These are phyloP conservation scores for Congeria kusceri DNA, from an alignment of 2,888 invertebrate genomes.

Conservation along the genomic window DNA sequence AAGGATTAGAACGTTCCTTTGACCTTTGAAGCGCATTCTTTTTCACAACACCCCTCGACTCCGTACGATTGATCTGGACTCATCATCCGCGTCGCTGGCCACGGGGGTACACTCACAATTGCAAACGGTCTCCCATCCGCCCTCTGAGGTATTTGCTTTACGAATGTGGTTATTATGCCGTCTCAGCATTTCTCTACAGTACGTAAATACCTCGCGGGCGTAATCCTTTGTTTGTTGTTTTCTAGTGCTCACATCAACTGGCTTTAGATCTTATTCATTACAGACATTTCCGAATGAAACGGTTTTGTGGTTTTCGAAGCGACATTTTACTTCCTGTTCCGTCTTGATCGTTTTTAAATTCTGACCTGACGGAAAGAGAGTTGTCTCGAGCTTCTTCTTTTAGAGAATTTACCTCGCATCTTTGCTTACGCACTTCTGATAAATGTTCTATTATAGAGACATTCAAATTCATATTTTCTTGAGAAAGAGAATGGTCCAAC, in stretches of 20 bases:
- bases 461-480: no score
- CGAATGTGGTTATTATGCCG: neutral
- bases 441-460: neutral
- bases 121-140: no score
- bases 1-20: neutral
- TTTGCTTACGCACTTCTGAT: conserved; percentile 3
- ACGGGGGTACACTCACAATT: no score
- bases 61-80: no score
- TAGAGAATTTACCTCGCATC: conserved; percentile 8
- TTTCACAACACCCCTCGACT: neutral
- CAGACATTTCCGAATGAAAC: neutral
- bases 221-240: neutral
- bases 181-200: neutral
- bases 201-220: neutral
- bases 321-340: neutral
- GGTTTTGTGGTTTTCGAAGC: neutral
- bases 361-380: neutral
- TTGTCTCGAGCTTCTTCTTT: conserved; percentile 13
- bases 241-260: conserved; percentile 4
- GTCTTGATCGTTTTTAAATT: conserved; percentile 5
- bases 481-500: no score
- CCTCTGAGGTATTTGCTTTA: no score
- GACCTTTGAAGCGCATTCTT: conserved; percentile 14
- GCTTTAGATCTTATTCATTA: neutral
- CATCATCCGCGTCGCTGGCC: no score